These are phyloP conservation scores for Rhynchonycteris naso DNA, from an alignment of 2,797 vertebrate species.

Conservation along the genomic window DNA sequence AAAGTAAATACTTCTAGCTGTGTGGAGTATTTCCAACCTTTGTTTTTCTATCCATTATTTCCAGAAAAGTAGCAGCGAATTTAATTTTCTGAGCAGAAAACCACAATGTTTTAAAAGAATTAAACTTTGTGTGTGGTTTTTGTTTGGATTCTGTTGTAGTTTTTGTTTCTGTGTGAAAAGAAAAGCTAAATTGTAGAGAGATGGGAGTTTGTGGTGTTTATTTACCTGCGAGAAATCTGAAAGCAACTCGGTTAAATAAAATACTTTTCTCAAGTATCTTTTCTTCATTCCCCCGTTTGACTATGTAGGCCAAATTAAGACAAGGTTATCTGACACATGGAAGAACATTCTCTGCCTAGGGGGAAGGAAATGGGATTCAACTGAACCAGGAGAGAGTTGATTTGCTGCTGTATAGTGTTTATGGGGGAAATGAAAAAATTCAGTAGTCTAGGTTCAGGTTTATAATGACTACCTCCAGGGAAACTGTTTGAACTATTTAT, in stretches of 20 bases:
- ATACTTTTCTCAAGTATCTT: background rate
- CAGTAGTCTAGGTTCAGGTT: background rate
- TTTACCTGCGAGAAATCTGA: slow-evolving; percentile 33
- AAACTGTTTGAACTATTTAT: background rate
- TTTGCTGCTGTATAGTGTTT: background rate
- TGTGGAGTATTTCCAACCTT: background rate
- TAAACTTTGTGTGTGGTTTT: background rate
- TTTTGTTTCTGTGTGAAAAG: background rate
- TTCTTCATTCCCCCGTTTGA: background rate
- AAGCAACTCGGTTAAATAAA: slow-evolving; percentile 13
- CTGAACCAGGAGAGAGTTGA: background rate
- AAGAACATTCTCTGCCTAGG: background rate
- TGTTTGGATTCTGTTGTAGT: background rate
- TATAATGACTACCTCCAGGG: background rate
- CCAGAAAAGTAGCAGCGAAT: background rate
- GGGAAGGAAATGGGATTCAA: background rate
- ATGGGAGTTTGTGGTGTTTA: background rate
- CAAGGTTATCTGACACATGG: background rate
- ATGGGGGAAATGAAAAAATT: background rate
- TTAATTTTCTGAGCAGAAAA: background rate
- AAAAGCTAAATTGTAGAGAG: background rate
- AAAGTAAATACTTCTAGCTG: background rate
- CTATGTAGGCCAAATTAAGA: background rate
- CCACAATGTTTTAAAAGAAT: background rate
- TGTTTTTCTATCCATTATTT: background rate